Evolutionary conservation across 2,888 invertebrate species (phyloP), one percentile per base, ranked within the genome.

Genomic region (Tetramorium bicarinatum): DNA sequence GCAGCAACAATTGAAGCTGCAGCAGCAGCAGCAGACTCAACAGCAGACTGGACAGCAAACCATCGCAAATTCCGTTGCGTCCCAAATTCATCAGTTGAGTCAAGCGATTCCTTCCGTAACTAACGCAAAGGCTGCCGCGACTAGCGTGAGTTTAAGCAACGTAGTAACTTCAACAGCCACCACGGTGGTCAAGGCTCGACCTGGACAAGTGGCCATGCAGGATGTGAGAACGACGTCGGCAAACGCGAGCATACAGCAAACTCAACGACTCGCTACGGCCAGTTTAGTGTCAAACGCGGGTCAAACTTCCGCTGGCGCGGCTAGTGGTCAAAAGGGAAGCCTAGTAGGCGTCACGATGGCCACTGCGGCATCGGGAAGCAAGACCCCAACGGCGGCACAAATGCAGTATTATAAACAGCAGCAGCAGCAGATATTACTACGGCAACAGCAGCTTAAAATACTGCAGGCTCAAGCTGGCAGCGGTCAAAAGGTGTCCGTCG

Each of bases 371-470:
- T 86, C 93, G 54, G 95, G 96, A 80, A 95, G 95, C 61, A 96
- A 96, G 92, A 95, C 95, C 7, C 93, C 96, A 34, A 96, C 95
- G 34, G 95, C 95, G 3, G 95, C 96, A 0, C 96, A 96, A 88
- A 90, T 96, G 79, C 96, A 97, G 91, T 95, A 97, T 91, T 96
- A 96, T 89, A 95, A 97, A n/a, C 97, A 97, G 92, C 96, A 96
- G n/a, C 97, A 97, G 92, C 96, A 96, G 93, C 96, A 91, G 93
- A 94, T 85, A 92, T 94, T 87, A 92, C 94, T 88, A 89, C 95
- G 80, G 91, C 95, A 87, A 84, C 95, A 89, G 93, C 96, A 87
- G 92, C 95, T 77, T 18, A 72, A 94, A 82, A 92, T 92, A 4
- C 54, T 94, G 7, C 94, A 95, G 21, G 92, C 93, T 0, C 94